Conservation (phyloP, 2,888 invertebrate genomes). For the Pachycephus smyrnensis region DNA sequence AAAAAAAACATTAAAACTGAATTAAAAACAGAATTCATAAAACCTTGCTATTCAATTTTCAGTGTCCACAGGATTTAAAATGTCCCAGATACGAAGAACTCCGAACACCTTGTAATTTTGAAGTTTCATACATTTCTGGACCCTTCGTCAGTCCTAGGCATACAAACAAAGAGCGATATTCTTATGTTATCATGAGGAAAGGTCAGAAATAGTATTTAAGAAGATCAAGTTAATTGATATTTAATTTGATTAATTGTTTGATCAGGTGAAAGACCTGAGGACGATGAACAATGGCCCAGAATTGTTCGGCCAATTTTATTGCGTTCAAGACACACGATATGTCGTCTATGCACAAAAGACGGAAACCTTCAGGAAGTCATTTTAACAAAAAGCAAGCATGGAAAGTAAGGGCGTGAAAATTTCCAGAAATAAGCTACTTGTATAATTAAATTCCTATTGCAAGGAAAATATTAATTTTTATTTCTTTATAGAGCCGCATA, state of each 20-base stretch:
- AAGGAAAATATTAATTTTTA: constrained; percentile 24
- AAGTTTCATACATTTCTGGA: constrained; percentile 73
- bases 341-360: constrained; percentile 80
- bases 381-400: constrained; percentile 81
- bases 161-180: constrained; percentile 73
- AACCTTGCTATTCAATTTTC: constrained; percentile 42
- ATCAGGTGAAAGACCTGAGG: constrained; percentile 65
- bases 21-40: not conserved
- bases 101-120: constrained; percentile 83
- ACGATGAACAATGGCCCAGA: constrained; percentile 81
- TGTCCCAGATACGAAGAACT: constrained; percentile 81
- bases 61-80: constrained; percentile 84
- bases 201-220: constrained; percentile 65
- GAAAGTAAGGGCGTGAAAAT: constrained; percentile 70
- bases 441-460: not conserved
- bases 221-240: not conserved
- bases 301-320: constrained; percentile 79
- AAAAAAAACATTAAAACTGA: not conserved
- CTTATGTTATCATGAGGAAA: constrained; percentile 87
- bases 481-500: constrained; percentile 72
- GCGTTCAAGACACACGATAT: constrained; percentile 80
- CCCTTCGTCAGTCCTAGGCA: constrained; percentile 68
- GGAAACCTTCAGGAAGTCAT: constrained; percentile 83
- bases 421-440: not conserved
- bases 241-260: not conserved